Percentiles rank a stretch among this genome's conserved stretches.
These are phyloP conservation scores for Agrypnus murinus DNA, from an alignment of 2,888 invertebrate species.

Conservation along the genomic window DNA sequence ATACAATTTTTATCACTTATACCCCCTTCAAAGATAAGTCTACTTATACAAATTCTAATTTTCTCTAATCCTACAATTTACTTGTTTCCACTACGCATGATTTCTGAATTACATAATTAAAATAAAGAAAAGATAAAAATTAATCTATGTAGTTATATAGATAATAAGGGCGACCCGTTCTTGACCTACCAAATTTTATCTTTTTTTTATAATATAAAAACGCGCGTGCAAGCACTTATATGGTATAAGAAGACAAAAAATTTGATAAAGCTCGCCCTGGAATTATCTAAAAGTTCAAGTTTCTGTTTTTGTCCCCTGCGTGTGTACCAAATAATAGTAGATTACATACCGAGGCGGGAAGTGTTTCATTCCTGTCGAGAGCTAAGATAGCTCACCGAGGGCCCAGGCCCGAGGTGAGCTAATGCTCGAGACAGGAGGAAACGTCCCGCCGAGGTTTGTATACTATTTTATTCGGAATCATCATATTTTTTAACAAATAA, in stretches of 20 bases:
- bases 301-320: neutral
- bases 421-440: no score
- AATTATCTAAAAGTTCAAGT: conserved; percentile 29
- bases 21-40: no score
- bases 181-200: conserved; percentile 45
- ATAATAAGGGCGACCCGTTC: conserved; percentile 19
- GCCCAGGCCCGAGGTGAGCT: no score
- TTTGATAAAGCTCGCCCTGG: conserved; percentile 8
- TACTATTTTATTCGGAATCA: no score
- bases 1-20: no score
- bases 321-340: neutral
- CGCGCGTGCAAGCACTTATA: conserved; percentile 41
- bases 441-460: no score
- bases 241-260: neutral
- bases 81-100: conserved; percentile 13
- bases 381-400: no score
- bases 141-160: conserved; percentile 9
- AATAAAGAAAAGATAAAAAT: conserved; percentile 8
- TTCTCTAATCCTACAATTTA: no score
- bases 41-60: no score
- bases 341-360: no score
- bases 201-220: conserved; percentile 27
- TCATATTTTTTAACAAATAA: no score
- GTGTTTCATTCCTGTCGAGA: no score
- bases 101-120: conserved; percentile 40